phyloP scores from a whole-genome alignment of 2,797 vertebrate genomes.

The Diglossa cyanea region DNA sequence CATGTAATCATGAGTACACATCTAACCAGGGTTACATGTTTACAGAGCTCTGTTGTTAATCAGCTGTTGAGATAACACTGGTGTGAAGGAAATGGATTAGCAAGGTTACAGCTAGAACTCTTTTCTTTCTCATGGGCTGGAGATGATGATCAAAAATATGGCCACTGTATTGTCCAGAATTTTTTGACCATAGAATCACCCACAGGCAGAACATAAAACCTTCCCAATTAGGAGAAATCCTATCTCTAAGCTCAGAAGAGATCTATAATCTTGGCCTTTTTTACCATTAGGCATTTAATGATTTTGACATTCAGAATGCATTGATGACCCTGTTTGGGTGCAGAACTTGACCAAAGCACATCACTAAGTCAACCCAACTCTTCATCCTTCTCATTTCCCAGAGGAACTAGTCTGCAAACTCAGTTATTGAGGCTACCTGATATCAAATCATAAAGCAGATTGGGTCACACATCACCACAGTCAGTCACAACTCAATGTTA shows the following conservation, averaged over 20 bases:
- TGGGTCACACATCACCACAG: not conserved
- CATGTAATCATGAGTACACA: not conserved
- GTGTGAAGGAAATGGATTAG: fast-evolving
- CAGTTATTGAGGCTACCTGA: not conserved
- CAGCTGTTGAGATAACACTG: not conserved
- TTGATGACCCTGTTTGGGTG: not conserved
- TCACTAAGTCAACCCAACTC: not conserved
- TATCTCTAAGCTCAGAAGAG: not conserved
- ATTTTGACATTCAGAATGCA: not conserved
- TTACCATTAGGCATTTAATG: not conserved
- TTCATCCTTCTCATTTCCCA: not conserved
- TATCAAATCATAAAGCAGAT: not conserved
- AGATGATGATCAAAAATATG: not conserved
- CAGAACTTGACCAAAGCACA: not conserved
- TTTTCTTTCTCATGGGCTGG: not conserved
- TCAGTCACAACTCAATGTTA: not conserved
- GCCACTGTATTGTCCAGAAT: not conserved
- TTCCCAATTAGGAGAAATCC: not conserved
- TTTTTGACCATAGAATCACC: not conserved
- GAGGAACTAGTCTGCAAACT: not conserved
- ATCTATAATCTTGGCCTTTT: not conserved
- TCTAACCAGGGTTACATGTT: not conserved
- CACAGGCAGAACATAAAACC: not conserved
- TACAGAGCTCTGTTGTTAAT: not conserved
- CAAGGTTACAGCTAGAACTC: not conserved